Conservation (phyloP, 2,113 vertebrate genomes). For the Microcebus jonahi region DNA sequence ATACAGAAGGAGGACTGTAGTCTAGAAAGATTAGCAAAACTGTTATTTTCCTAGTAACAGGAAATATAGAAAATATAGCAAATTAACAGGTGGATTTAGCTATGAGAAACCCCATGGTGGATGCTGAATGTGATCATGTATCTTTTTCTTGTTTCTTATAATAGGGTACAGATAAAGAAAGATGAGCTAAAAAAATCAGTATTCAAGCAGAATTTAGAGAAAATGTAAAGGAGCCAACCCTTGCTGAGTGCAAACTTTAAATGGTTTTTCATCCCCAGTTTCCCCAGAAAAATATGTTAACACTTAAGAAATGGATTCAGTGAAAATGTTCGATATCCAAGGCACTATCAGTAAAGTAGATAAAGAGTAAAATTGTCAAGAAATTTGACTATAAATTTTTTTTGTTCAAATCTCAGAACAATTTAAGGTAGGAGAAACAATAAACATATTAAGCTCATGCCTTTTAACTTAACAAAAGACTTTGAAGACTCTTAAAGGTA, state of each 20-base stretch:
- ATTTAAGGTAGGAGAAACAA: background rate
- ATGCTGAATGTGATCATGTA: background rate
- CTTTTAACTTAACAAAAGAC: background rate
- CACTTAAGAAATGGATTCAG: background rate
- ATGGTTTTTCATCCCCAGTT: background rate
- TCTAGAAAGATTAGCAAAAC: background rate
- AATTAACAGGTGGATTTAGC: background rate
- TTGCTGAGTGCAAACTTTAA: background rate
- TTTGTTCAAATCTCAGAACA: background rate
- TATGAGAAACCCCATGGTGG: background rate
- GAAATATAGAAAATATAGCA: background rate
- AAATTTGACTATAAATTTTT: background rate
- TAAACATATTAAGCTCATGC: background rate
- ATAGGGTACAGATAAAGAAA: background rate
- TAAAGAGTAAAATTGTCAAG: background rate
- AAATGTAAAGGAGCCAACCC: background rate
- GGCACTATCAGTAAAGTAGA: background rate
- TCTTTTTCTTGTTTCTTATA: background rate
- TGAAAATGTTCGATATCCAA: background rate
- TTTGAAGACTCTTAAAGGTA: background rate
- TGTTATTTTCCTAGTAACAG: rapidly evolving
- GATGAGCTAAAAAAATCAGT: background rate
- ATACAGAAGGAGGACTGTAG: no score
- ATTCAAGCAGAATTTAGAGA: background rate
- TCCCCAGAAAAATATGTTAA: background rate